These are phyloP conservation scores for Arctocebus calabarensis DNA, from an alignment of 2,797 vertebrate genomes.

Conservation along the genomic window DNA sequence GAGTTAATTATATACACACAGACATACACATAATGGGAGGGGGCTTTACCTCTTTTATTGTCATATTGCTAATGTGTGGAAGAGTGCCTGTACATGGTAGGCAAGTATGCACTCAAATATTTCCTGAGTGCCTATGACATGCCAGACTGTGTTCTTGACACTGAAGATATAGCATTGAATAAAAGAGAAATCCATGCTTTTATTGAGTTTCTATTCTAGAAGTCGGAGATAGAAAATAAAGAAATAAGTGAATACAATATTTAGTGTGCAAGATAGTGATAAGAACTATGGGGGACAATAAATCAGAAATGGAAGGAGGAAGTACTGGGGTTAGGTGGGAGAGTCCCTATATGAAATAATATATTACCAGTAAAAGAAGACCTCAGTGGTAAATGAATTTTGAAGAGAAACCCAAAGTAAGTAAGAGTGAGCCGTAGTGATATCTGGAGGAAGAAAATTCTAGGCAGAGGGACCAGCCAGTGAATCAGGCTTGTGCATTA, in stretches of 20 bases:
- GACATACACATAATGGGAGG: not conserved
- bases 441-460: not conserved
- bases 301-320: not conserved
- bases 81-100: not conserved
- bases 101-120: conserved; percentile 16
- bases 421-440: not conserved
- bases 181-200: conserved; percentile 15
- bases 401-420: conserved; percentile 28
- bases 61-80: conserved; percentile 7
- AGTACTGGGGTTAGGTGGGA: not conserved
- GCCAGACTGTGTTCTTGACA: not conserved
- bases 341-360: not conserved
- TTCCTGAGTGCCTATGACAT: not conserved
- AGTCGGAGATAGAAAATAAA: conserved; percentile 27
- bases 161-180: not conserved
- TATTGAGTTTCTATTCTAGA: not conserved
- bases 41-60: not conserved
- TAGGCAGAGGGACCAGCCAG: not conserved
- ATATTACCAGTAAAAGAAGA: not conserved
- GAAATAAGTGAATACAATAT: not conserved
- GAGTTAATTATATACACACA: not conserved
- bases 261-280: not conserved
- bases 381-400: not conserved
- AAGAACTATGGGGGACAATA: not conserved
- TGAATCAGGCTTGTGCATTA: not conserved